Percentiles rank a stretch among this genome's conserved stretches.
Conservation (phyloP, 2,888 invertebrate species). For the Heliconius aoede region DNA sequence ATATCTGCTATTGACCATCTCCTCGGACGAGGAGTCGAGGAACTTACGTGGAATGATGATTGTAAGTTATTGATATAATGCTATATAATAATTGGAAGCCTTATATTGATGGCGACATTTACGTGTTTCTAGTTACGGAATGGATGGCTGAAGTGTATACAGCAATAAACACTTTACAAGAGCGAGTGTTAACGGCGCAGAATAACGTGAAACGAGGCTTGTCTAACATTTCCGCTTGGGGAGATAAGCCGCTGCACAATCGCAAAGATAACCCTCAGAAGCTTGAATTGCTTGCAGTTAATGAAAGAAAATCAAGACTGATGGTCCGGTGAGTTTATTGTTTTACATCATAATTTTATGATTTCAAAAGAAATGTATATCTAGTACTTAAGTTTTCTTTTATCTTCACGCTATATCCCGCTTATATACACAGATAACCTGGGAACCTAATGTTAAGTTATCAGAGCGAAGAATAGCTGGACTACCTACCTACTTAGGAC, state of each 20-base stretch:
- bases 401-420: too few relatives aligned
- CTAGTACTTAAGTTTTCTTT: neutral
- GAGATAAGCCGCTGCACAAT: conserved; percentile 88
- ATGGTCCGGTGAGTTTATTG: conserved; percentile 71
- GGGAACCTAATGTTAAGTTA: too few relatives aligned
- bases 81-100: too few relatives aligned
- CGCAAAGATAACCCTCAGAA: conserved; percentile 82
- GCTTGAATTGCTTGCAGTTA: conserved; percentile 81
- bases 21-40: conserved; percentile 87
- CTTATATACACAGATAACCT: too few relatives aligned
- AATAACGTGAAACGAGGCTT: conserved; percentile 85
- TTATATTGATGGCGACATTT: neutral
- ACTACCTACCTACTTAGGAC: too few relatives aligned
- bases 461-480: too few relatives aligned
- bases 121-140: conserved; percentile 80
- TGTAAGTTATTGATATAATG: conserved; percentile 87
- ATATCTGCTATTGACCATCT: conserved; percentile 88
- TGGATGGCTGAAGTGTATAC: conserved; percentile 88
- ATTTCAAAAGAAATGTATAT: neutral
- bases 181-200: conserved; percentile 87
- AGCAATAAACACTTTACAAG: conserved; percentile 88
- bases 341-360: neutral
- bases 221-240: conserved; percentile 87
- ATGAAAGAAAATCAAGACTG: conserved; percentile 82
- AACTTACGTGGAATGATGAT: conserved; percentile 91